Conservation (phyloP, 2,888 invertebrate species). For the Melanostoma mellinum region DNA sequence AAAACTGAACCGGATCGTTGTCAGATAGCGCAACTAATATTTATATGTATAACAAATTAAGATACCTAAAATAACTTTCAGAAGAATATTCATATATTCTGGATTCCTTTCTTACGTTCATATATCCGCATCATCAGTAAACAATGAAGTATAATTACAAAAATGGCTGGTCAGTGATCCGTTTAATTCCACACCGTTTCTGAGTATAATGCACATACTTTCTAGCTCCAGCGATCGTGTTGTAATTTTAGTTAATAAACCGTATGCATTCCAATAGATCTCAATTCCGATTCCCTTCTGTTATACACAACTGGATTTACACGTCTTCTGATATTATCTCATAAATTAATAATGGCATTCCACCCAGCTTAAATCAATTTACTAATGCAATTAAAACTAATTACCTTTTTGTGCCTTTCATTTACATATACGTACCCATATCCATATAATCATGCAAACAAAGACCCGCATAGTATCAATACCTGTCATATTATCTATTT, state of each 20-base stretch:
- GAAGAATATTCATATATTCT: too few relatives aligned
- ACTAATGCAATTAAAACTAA: constrained; percentile 37
- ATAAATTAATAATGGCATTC: constrained; percentile 43
- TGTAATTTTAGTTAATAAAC: not conserved
- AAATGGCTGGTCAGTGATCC: not conserved
- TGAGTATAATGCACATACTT: not conserved
- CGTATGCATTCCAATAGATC: not conserved
- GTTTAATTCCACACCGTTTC: not conserved
- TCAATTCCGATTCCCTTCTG: not conserved
- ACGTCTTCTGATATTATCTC: constrained; percentile 15
- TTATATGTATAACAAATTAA: too few relatives aligned
- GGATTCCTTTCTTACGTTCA: too few relatives aligned
- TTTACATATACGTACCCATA: constrained; percentile 1
- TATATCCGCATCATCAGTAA: too few relatives aligned
- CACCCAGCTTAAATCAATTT: constrained; percentile 36
- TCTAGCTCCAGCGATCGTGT: not conserved
- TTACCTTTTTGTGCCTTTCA: constrained; percentile 10
- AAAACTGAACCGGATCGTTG: too few relatives aligned
- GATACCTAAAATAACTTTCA: too few relatives aligned
- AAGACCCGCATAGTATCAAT: constrained; percentile 10
- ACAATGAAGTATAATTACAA: too few relatives aligned
- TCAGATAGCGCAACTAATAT: too few relatives aligned
- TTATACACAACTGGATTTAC: constrained; percentile 18
- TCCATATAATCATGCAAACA: constrained; percentile 6
- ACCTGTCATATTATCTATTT: constrained; percentile 18